Base-by-base conservation (phyloP, 2,113 vertebrate genomes). In the Anguilla rostrata region DNA sequence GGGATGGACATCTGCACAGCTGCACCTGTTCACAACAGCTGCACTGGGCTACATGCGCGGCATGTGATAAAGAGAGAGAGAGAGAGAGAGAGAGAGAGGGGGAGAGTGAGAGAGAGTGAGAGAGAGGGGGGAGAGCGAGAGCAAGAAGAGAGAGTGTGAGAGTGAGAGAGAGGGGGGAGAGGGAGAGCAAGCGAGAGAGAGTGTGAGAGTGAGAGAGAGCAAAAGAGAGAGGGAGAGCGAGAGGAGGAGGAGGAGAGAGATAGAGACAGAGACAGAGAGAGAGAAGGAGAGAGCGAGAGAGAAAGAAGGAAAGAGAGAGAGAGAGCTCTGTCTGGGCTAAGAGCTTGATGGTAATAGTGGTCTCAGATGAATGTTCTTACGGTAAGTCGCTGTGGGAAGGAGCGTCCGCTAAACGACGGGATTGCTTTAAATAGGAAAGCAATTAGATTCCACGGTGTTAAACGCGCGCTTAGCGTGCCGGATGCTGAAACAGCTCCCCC, bases 21-120 rank as follows among this genome's bases (percentile, higher is more conserved):
- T 90, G 87, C 89, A 90, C 89, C 90, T 92, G 89, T 87, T 90
- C 86, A 49, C 34, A 39, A 49, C 71, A 81, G 85, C 79, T 84
- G 81, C 71, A 86, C 80, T 5, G 46, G 20, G 80, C 80, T 81
- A 26, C 80, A 79, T 12, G 40, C 20, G 39, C 41, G 46, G 26
- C 40, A 12, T 81, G 46, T 39, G 20, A 22, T 81, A 39, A 40
- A 7, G 11, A 11, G 63, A 71, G 0, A 22, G 57, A 78, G 43
- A 66, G 9, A 79, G 43, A n/a, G 14, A 49, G 18, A 20, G 18
- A 6, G 14, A 2, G 57, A 1, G 57, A 2, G 57, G 14, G 78
- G 20, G 60, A 63, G 60, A 22, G 22, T 26, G 20, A 26, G 60
- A 63, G 49, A 57, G n/a, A 46, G 43, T 5, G 43, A 46, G 43